These are phyloP conservation scores for Drosophila fulvimacula DNA, from an alignment of 2,888 invertebrate genomes.

Conservation along the genomic window DNA sequence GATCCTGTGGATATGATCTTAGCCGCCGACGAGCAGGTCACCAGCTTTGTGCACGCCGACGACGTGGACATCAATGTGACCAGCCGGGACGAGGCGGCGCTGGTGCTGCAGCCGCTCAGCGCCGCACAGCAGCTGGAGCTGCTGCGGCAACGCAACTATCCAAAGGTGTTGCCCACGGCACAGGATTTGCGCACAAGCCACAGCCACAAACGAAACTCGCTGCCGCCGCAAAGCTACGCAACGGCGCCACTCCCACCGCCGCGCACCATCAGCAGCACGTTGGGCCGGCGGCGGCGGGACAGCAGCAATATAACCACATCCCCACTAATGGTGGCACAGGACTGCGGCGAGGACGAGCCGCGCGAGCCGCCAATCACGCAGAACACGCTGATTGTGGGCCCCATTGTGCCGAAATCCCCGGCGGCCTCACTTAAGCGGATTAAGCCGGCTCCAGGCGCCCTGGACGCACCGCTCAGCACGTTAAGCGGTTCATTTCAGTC, in stretches of 20 bases:
- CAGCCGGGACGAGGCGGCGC: constrained; percentile 87
- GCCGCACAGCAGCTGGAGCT: constrained; percentile 90
- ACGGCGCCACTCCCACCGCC: constrained; percentile 91
- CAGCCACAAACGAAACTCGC: constrained; percentile 64
- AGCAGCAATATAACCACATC: constrained; percentile 85
- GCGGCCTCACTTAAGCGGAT: constrained; percentile 60
- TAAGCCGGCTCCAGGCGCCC: constrained; percentile 14
- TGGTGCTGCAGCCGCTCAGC: constrained; percentile 83
- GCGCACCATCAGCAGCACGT: constrained; percentile 88
- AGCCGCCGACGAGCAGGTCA: constrained; percentile 84
- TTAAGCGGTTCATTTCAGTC: constrained; percentile 66
- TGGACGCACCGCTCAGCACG: constrained; percentile 4
- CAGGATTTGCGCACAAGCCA: constrained; percentile 51
- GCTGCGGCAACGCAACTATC: constrained; percentile 92
- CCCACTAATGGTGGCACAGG: constrained; percentile 85
- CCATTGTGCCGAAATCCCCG: constrained; percentile 85
- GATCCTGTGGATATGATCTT: constrained; percentile 88
- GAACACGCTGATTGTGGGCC: constrained; percentile 86
- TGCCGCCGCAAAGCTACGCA: constrained; percentile 86
- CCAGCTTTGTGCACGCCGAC: constrained; percentile 85
- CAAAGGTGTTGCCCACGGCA: constrained; percentile 92
- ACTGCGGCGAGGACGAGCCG: constrained; percentile 83
- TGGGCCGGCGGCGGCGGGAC: constrained; percentile 86
- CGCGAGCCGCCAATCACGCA: constrained; percentile 86
- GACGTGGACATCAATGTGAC: constrained; percentile 89